Evolutionary conservation across 2,888 invertebrate species (phyloP).

Genomic region (Nomada hirtipes): DNA sequence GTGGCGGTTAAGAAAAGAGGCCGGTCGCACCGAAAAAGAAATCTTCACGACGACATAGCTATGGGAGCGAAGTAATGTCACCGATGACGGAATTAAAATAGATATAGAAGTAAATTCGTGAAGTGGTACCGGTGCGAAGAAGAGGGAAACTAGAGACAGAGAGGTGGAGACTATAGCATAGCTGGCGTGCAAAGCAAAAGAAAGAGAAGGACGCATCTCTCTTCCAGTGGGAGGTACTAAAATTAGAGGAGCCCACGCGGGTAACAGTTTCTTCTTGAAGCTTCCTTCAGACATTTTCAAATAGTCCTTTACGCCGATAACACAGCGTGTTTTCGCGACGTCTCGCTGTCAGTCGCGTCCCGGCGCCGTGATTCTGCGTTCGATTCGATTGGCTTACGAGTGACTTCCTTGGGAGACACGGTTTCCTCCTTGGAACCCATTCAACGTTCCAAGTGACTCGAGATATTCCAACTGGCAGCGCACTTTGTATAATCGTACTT

Average conservation of each 20-base stretch:
- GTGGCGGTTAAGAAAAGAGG: neutral
- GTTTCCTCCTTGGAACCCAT: conserved; percentile 40
- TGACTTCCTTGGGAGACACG: conserved; percentile 35
- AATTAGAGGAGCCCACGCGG: conserved; percentile 76
- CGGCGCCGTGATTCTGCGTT: conserved; percentile 45
- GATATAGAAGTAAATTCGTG: conserved; percentile 62
- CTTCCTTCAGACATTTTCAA: conserved; percentile 74
- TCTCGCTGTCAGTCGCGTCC: conserved; percentile 48
- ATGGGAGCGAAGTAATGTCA: conserved; percentile 52
- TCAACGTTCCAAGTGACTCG: conserved; percentile 35
- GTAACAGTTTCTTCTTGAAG: conserved; percentile 64
- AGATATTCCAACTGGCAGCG: conserved; percentile 31
- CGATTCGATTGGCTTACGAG: conserved; percentile 42
- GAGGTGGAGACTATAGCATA: conserved; percentile 35
- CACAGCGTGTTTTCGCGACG: conserved; percentile 59
- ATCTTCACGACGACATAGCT: conserved; percentile 26
- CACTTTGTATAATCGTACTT: conserved; percentile 7
- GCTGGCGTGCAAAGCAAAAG: conserved; percentile 8
- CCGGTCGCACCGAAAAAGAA: neutral
- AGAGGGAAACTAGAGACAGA: conserved; percentile 13
- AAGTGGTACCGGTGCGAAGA: conserved; percentile 21
- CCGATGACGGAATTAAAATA: conserved; percentile 75
- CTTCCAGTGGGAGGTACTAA: conserved; percentile 79
- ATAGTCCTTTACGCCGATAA: conserved; percentile 75
- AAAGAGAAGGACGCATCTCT: conserved; percentile 51